Base-by-base conservation (phyloP, 2,888 invertebrate genomes). In the Phania funesta region DNA sequence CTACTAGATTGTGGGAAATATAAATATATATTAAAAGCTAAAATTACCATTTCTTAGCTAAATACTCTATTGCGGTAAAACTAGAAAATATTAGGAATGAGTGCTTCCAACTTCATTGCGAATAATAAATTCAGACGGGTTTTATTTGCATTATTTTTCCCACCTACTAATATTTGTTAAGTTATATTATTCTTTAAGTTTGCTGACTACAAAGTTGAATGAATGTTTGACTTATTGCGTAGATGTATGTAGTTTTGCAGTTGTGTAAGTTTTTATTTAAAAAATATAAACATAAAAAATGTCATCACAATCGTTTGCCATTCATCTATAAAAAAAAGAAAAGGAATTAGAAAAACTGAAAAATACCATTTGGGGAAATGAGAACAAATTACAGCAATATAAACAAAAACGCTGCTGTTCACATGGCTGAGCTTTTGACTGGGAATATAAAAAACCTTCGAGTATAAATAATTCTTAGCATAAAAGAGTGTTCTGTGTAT, bases 311-410 rank as follows among this genome's bases (percentile, higher is more conserved):
- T 46, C 64, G 64, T 52, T 62, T 67, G 52, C 60, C 32, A 60
- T 68, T 62, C 44, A 62, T 18, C 52, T 62, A n/a, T 38, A 41
- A 38, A 11, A 41, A 44, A 11, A 18, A 4, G 16, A 38, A n/a
- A 32, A 4, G 29, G 16, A 26, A 16, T 2, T 56, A 18, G 11
- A 18, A 35, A 35, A 64, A 50, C 3, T 32, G 5, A 11, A 65
- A 50, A 78, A 65, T 71, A 64, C 56, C 56, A 78, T 78, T 78
- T 65, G 54, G 78, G 78, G 64, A 78, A 78, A 78, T 71, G 78
- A 78, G 78, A 65, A 64, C 78, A 71, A 78, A 78, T 71, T 78
- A 64, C 78, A 32, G 65, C 46, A 56, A 64, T 78, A 71, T 64
- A 78, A 78, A 71, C 56, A 78, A 78, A 78, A 71, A 70, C 56